Conservation (phyloP, 2,113 vertebrate genomes). For the Otus sunia region DNA sequence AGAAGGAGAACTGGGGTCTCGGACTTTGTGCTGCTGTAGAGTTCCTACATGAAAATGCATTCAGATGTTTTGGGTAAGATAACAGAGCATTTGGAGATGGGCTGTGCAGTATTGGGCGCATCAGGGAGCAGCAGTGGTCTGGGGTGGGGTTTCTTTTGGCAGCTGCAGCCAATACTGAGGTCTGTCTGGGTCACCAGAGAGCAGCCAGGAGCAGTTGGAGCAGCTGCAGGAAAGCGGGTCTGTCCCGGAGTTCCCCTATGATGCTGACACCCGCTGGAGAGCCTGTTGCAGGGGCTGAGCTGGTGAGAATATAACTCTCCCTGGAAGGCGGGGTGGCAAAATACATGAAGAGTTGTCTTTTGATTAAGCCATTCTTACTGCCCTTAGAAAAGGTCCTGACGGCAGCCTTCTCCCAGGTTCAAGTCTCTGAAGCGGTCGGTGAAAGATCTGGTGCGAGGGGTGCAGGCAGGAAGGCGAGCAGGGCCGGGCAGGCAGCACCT, state of each 20-base stretch:
- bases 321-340: background rate
- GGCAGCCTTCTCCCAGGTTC: background rate
- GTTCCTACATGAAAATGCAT: background rate
- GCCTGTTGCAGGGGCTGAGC: background rate
- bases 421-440: rapidly evolving
- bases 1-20: background rate
- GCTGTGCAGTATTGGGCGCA: rapidly evolving
- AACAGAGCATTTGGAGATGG: background rate
- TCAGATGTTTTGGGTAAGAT: background rate
- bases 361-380: background rate
- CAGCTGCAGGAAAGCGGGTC: background rate
- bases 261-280: background rate
- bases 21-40: background rate
- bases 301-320: background rate
- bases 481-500: background rate
- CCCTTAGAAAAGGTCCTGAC: background rate
- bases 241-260: background rate
- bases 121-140: background rate
- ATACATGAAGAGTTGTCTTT: background rate
- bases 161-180: rapidly evolving
- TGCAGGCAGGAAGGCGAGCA: background rate
- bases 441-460: background rate
- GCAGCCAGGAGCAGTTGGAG: background rate
- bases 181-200: conserved; percentile 4
- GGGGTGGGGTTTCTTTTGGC: background rate